Evolutionary conservation across 1,140 invertebrate species (phyloP), one percentile per base, ranked within the genome.

Genomic region (Ephestia elutella): DNA sequence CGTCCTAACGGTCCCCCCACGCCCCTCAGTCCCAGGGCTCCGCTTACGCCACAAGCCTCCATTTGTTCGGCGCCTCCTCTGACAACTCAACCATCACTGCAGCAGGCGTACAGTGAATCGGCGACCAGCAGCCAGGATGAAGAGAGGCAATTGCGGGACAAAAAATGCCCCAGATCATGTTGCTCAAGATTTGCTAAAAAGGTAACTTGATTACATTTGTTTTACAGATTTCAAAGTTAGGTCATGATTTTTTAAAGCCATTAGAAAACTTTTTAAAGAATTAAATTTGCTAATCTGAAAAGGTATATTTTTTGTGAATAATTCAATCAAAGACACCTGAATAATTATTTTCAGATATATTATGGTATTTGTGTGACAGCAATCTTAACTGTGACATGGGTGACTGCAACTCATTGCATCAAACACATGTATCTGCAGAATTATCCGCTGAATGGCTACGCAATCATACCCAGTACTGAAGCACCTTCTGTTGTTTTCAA

Each of bases 281-380:
- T n/a, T n/a, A n/a, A n/a, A n/a, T n/a, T n/a, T n/a, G n/a, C n/a
- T n/a, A n/a, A n/a, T n/a, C n/a, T n/a, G n/a, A n/a, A n/a, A n/a
- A n/a, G n/a, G n/a, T n/a, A n/a, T n/a, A n/a, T n/a, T n/a, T n/a
- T n/a, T n/a, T n/a, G n/a, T n/a, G n/a, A n/a, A n/a, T n/a, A n/a
- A n/a, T n/a, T n/a, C n/a, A n/a, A n/a, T n/a, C n/a, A n/a, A n/a
- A n/a, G n/a, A n/a, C n/a, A n/a, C n/a, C n/a, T n/a, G n/a, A n/a
- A n/a, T n/a, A 18, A n/a, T 53, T 21, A 25, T 69, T 92, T 91
- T 56, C 87, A 96, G 94, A 95, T 96, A 78, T 95, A 96, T 75
- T 95, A 94, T 75, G 96, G 96, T 35, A 92, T 96, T 55, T 94
- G 95, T 82, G 94, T 97, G 58, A 96, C 94, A 30, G 90, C 95